These are phyloP conservation scores for Trypoxylus dichotomus DNA, from an alignment of 1,140 invertebrate species.

Conservation along the genomic window DNA sequence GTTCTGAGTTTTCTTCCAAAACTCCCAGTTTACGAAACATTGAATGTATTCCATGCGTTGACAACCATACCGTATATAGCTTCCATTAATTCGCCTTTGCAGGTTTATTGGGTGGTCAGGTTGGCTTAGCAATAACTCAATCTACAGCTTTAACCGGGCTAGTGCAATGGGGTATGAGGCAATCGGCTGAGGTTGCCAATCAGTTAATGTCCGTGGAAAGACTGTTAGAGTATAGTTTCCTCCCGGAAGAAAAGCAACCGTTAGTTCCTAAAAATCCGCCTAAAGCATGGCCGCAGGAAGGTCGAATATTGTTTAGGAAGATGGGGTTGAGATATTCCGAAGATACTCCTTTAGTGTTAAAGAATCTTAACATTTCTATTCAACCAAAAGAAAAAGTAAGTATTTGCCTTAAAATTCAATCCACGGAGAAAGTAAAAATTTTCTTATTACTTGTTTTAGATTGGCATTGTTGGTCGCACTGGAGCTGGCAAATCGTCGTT, in stretches of 20 bases:
- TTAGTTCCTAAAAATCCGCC: conserved; percentile 52
- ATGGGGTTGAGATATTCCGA: conserved; percentile 61
- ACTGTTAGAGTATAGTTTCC: conserved; percentile 71
- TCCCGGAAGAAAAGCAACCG: conserved; percentile 62
- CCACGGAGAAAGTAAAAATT: neutral
- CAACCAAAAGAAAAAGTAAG: conserved; percentile 76
- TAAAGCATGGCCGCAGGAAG: conserved; percentile 53
- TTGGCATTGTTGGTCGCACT: conserved; percentile 72
- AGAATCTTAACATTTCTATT: conserved; percentile 62
- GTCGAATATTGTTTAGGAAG: conserved; percentile 55
- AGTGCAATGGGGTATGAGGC: conserved; percentile 73
- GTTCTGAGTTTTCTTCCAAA: no score
- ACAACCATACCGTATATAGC: no score
- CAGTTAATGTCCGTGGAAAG: conserved; percentile 80
- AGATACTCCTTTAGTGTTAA: conserved; percentile 60
- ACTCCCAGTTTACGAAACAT: no score
- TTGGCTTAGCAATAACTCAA: conserved; percentile 63
- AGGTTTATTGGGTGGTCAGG: conserved; percentile 57
- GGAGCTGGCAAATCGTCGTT: conserved; percentile 86
- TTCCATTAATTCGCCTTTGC: conserved; percentile 17
- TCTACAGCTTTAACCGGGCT: conserved; percentile 59
- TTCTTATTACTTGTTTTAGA: conserved; percentile 45
- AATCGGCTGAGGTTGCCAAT: conserved; percentile 77
- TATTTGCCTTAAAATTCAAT: conserved; percentile 65
- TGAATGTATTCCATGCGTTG: no score